phyloP scores from a whole-genome alignment of 37 sponge, comb jelly and placozoan species.

The Axinella damicornis region DNA sequence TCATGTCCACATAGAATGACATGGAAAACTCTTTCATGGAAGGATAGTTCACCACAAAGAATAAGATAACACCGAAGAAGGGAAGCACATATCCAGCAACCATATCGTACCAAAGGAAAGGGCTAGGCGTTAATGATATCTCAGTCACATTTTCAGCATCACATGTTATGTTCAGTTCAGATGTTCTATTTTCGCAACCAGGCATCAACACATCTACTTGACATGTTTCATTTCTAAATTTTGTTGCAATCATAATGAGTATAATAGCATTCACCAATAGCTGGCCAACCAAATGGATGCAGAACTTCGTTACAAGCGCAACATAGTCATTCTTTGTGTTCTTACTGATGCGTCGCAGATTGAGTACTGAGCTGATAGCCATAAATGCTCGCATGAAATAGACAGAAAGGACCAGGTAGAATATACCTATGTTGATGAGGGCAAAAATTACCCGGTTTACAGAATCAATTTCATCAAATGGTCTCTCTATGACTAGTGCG shows the following conservation, averaged over 20 bases:
- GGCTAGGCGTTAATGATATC: background rate
- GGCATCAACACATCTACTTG: no score
- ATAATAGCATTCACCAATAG: slow-evolving; percentile 1
- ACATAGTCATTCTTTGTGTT: background rate
- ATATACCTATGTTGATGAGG: slow-evolving; percentile 10
- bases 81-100: slow-evolving; percentile 19
- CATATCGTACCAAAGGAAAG: slow-evolving; percentile 18
- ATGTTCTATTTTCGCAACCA: no score
- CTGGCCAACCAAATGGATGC: slow-evolving; percentile 14
- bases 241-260: background rate
- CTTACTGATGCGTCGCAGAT: background rate
- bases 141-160: background rate
- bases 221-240: slow-evolving; percentile 10
- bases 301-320: background rate
- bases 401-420: slow-evolving; percentile 35
- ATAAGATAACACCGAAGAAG: background rate
- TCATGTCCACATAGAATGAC: slow-evolving; percentile 28
- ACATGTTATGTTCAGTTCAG: no score
- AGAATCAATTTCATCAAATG: background rate
- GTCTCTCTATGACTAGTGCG: background rate
- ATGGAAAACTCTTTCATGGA: slow-evolving; percentile 12
- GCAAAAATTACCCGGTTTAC: slow-evolving; percentile 1
- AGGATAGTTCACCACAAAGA: slow-evolving; percentile 38
- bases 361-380: background rate
- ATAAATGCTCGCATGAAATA: slow-evolving; percentile 14